Percentiles rank a stretch among this genome's conserved stretches.
Evolutionary conservation across 2,113 vertebrate genomes (phyloP).

Genomic region (Mustelus asterias): DNA sequence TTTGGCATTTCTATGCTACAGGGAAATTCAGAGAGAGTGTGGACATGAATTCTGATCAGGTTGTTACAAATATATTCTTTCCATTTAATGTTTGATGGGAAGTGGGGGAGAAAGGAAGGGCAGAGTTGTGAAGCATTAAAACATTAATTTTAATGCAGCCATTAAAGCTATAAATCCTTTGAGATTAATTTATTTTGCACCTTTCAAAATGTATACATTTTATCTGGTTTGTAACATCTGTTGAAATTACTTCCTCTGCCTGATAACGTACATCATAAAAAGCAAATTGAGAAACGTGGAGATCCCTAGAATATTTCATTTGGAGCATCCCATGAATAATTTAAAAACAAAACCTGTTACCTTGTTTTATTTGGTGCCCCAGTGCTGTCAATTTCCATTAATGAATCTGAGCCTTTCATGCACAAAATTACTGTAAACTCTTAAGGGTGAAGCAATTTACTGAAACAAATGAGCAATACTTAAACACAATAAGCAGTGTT

Average conservation of each 20-base stretch:
- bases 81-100: not conserved
- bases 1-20: not conserved
- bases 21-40: not conserved
- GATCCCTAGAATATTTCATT: not conserved
- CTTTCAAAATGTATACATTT: conserved; percentile 12
- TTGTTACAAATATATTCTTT: conserved; percentile 1
- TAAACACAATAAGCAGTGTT: not conserved
- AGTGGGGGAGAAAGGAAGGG: not conserved
- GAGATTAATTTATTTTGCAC: not conserved
- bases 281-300: not conserved
- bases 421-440: not conserved
- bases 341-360: not conserved
- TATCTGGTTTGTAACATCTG: not conserved
- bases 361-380: not conserved
- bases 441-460: not conserved
- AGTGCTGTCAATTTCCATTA: not conserved
- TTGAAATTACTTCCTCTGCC: not conserved
- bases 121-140: not conserved
- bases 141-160: not conserved
- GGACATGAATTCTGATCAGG: not conserved
- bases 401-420: not conserved
- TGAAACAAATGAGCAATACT: not conserved
- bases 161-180: not conserved
- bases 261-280: not conserved
- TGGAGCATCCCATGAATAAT: not conserved